Conservation (phyloP, 2,888 invertebrate genomes). For the Macaria liturata region DNA sequence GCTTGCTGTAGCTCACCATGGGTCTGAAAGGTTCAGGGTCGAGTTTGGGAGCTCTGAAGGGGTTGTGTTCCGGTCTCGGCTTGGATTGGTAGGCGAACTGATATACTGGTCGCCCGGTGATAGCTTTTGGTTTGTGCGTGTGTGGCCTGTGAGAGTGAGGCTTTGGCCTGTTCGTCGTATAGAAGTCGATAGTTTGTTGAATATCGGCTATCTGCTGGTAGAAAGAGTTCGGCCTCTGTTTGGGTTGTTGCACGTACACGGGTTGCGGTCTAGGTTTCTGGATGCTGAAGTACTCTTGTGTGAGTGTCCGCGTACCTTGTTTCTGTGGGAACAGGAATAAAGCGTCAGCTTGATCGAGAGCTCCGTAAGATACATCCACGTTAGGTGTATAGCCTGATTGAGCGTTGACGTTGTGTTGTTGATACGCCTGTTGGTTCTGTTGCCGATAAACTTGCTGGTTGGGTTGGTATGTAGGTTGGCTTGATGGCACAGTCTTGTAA, state of each 20-base stretch:
- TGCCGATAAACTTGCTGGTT: slow-evolving; percentile 41
- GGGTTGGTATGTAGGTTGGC: slow-evolving; percentile 51
- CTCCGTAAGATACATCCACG: slow-evolving; percentile 72
- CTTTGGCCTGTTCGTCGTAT: slow-evolving; percentile 83
- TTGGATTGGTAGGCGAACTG: slow-evolving; percentile 89
- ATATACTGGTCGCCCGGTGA: slow-evolving; percentile 84
- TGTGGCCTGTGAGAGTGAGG: slow-evolving; percentile 65
- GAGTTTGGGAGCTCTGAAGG: slow-evolving; percentile 78
- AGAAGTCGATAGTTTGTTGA: slow-evolving; percentile 86
- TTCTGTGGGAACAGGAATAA: slow-evolving; percentile 78
- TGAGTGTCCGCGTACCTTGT: slow-evolving; percentile 76
- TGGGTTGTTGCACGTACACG: slow-evolving; percentile 66
- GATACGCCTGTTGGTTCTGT: slow-evolving; percentile 49
- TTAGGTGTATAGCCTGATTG: slow-evolving; percentile 65
- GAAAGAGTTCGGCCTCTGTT: slow-evolving; percentile 80
- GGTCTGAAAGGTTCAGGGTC: slow-evolving; percentile 85
- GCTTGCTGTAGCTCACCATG: slow-evolving; percentile 84
- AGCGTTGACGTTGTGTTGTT: slow-evolving; percentile 57
- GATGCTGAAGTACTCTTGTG: slow-evolving; percentile 80
- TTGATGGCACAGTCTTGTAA: slow-evolving; percentile 67
- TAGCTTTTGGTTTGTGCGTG: slow-evolving; percentile 75
- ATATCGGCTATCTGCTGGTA: slow-evolving; percentile 86
- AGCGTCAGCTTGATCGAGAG: slow-evolving; percentile 74
- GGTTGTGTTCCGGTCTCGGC: slow-evolving; percentile 69
- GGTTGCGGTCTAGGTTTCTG: slow-evolving; percentile 71